Evolutionary conservation across 2,113 vertebrate genomes (phyloP), one percentile per base, ranked within the genome.

Genomic region (Prolemur simus): DNA sequence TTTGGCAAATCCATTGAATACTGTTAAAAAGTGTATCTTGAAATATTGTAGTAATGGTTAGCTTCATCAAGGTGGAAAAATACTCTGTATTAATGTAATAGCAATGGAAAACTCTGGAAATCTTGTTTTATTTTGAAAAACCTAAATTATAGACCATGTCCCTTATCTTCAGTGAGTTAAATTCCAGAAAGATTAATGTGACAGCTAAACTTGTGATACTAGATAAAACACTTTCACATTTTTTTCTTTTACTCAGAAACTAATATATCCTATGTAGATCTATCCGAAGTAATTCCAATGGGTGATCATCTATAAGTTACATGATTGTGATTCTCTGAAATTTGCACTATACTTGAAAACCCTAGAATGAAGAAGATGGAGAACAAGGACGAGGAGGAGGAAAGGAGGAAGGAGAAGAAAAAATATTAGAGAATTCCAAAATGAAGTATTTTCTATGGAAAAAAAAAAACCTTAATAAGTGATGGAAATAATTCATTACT

Each of bases 51-150:
- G 17, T 32, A 47, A 83, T 15, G 63, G 11, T 60, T 77, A 74
- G 47, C n/a, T 60, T 82, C 23, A 39, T 88, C 96, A 94, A 76
- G 27, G 25, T 90, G 13, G 20, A 45, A 76, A 66, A 66, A 37
- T 37, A 69, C 23, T 47, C 18, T 85, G 11, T 54, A 34, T 12
- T 85, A 83, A 58, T 69, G 47, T 69, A 66, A 27, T 23, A 66
- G 5, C 6, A 68, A 68, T 17, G 85, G 4, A 39, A 89, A 80
- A 3, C 2, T 49, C 39, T 85, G 29, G 52, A 94, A 86, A 91
- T 58, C 7, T 52, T 17, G 11, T 76, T 54, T 68, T 81, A 71
- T 14, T 45, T 29, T 93, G 21, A 88, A 73, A 52, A 90, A 54
- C 34, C 11, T 74, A 60, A 73, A 93, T 74, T 84, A 45, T 73